Evolutionary conservation across 2,888 invertebrate genomes (phyloP), one percentile per base, ranked within the genome.

Genomic region (Trissonchulus sp.): DNA sequence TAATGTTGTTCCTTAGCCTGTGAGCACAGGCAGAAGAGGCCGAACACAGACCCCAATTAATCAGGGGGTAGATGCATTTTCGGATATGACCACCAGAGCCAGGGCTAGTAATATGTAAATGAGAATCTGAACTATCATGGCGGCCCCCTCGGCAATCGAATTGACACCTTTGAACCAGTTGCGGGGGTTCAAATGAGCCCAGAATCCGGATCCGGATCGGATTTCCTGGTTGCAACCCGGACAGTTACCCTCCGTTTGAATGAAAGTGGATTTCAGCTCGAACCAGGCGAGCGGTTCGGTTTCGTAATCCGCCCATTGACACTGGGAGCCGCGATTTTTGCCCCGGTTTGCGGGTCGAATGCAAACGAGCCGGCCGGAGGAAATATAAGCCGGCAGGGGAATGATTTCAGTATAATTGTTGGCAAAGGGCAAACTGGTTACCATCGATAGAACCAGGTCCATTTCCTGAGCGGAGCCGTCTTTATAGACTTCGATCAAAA

Each of bases 101-200:
- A 69, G 34, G 34, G 34, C 34, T 8, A 69, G 36, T 36, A 69
- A 18, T 8, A n/a, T 8, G n/a, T 37, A 34, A 36, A 36, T 36
- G 34, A 31, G 35, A 3, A 69, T 3, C 34, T 69, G 33, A 36
- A 36, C 28, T 35, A 34, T n/a, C 2, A 69, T 23, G 36, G 71
- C 71, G 2, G 37, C 28, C 28, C 71, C 71, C 37, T 69, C 71
- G 3, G 71, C 37, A 34, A 34, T n/a, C 33, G 35, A 35, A 36
- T 69, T 37, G 71, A 69, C n/a, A 34, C 71, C 71, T 15, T 69
- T 34, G 3, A 69, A 31, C 71, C 71, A 69, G 3, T 69, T 23
- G 3, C 36, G 71, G 34, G 71, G 71, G 34, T 34, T 69, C n/a
- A 69, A 36, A 2, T 8, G 28, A n/a, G 33, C n/a, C 71, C 71